Evolutionary conservation across 2,113 vertebrate species (phyloP).

Genomic region (Pao palembangensis): DNA sequence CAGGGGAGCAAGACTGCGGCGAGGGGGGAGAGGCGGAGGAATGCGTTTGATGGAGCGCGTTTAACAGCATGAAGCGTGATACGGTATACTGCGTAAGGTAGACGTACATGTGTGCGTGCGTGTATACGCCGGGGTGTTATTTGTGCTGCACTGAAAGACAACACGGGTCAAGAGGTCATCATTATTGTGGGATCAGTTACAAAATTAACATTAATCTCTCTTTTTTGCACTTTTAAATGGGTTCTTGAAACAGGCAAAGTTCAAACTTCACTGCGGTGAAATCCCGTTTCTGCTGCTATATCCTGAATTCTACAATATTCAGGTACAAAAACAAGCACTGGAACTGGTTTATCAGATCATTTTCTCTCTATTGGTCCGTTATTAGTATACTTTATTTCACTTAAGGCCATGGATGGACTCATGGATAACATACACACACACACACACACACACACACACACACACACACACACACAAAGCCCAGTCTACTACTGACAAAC

Average conservation of each 20-base stretch:
- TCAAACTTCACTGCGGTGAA: too few relatives aligned
- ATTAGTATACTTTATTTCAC: too few relatives aligned
- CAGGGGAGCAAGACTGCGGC: constrained; percentile 49
- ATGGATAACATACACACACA: too few relatives aligned
- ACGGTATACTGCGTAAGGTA: constrained; percentile 41
- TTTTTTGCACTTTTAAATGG: neutral
- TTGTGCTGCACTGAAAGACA: neutral
- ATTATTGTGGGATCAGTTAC: constrained; percentile 11
- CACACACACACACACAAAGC: neutral
- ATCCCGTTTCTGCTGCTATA: too few relatives aligned
- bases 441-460: constrained; percentile 17
- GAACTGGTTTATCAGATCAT: too few relatives aligned
- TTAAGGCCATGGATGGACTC: neutral
- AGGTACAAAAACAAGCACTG: too few relatives aligned
- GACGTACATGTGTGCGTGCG: constrained; percentile 35
- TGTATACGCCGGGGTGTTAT: constrained; percentile 7
- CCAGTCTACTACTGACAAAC: neutral
- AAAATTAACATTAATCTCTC: constrained; percentile 13
- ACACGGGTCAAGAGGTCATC: constrained; percentile 15
- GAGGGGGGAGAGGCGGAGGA: constrained; percentile 52
- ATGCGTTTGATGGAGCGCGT: constrained; percentile 61
- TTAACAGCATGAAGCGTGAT: constrained; percentile 57
- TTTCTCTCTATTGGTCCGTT: too few relatives aligned
- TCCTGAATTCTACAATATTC: too few relatives aligned
- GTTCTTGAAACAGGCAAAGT: neutral